Evolutionary conservation across 2,888 invertebrate species (phyloP).

Genomic region (Drosophila sordidula): DNA sequence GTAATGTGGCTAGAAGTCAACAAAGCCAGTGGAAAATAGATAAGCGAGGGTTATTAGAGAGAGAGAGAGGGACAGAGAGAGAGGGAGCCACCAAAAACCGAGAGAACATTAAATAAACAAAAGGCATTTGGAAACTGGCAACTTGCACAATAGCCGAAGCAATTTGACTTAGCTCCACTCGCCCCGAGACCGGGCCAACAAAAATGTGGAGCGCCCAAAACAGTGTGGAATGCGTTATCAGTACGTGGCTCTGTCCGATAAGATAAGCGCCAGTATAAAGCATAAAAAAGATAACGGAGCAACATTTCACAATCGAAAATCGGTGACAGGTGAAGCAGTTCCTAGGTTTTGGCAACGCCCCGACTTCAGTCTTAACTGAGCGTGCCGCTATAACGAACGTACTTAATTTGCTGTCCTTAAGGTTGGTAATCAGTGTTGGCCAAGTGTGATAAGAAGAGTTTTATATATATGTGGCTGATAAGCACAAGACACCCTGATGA

Average conservation of each 20-base stretch:
- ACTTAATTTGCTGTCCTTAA: conserved; percentile 60
- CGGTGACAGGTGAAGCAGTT: conserved; percentile 56
- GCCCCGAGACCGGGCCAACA: conserved; percentile 24
- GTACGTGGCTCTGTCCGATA: conserved; percentile 54
- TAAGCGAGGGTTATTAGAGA: conserved; percentile 2
- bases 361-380: conserved; percentile 78
- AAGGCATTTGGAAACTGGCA: conserved; percentile 48
- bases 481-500: conserved; percentile 64
- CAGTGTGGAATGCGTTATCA: conserved; percentile 66
- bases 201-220: conserved; percentile 42
- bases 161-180: conserved; percentile 2
- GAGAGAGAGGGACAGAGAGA: neutral
- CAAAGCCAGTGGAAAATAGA: conserved; percentile 25
- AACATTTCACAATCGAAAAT: conserved; percentile 73
- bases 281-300: conserved; percentile 61
- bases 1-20: conserved; percentile 53
- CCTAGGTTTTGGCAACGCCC: conserved; percentile 64
- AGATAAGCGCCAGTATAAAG: conserved; percentile 48
- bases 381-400: conserved; percentile 79
- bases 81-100: neutral
- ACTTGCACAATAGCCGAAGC: conserved; percentile 60
- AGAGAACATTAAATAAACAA: conserved; percentile 54
- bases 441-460: conserved; percentile 45
- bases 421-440: conserved; percentile 46
- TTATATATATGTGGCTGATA: conserved; percentile 53